Evolutionary conservation across 2,888 invertebrate species (phyloP).

Genomic region (Drosophila niveifrons): DNA sequence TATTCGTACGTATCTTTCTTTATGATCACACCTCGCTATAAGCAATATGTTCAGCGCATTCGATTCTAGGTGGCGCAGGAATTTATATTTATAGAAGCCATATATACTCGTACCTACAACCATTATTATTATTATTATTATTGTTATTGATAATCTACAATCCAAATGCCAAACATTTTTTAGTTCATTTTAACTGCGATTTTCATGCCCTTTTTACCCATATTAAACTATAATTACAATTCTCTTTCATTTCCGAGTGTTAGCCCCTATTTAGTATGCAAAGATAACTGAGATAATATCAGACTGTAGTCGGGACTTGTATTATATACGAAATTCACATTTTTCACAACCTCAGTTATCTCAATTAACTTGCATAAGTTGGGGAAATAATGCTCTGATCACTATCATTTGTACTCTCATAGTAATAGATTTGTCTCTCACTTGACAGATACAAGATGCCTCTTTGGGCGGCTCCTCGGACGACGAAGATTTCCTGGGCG

Average conservation of each 20-base stretch:
- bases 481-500: constrained; percentile 89
- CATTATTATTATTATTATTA: constrained; percentile 16
- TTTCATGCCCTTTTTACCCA: constrained; percentile 34
- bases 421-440: constrained; percentile 10
- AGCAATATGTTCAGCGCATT: constrained; percentile 68
- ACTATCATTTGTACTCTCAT: neutral
- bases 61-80: constrained; percentile 60
- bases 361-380: constrained; percentile 5
- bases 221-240: constrained; percentile 3
- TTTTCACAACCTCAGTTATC: neutral
- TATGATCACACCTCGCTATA: constrained; percentile 42
- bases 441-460: constrained; percentile 91
- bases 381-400: constrained; percentile 22
- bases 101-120: constrained; percentile 16
- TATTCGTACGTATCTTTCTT: constrained; percentile 20
- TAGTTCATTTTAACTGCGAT: constrained; percentile 54
- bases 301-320: neutral
- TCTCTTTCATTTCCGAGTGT: neutral
- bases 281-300: constrained; percentile 3
- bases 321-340: neutral
- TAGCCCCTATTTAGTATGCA: neutral
- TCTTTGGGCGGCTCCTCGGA: constrained; percentile 92
- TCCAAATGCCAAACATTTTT: constrained; percentile 26
- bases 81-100: constrained; percentile 25
- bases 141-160: neutral